phyloP scores from a whole-genome alignment of 2,888 invertebrate species.

The Agrochola macilenta region DNA sequence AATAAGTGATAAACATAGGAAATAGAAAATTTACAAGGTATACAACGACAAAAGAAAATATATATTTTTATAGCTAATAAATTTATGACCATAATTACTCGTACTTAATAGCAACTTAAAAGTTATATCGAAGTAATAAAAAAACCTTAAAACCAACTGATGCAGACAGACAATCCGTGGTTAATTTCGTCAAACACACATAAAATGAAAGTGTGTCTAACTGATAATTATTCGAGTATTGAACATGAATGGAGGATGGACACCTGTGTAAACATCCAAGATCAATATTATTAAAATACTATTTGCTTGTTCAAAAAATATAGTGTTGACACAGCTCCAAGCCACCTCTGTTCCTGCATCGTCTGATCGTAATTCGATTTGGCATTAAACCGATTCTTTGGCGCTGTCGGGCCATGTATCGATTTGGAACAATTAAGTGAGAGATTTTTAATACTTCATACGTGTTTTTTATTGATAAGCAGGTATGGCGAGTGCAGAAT shows the following conservation, averaged over 20 bases:
- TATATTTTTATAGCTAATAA: not conserved
- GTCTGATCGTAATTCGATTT: conserved; percentile 74
- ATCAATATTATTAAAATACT: conserved; percentile 43
- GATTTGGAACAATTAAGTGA: conserved; percentile 65
- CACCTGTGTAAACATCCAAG: conserved; percentile 65
- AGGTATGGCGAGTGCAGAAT: conserved; percentile 11
- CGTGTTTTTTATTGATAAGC: conserved; percentile 39
- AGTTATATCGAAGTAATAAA: conserved; percentile 23
- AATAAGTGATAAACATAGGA: not conserved
- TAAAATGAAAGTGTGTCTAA: conserved; percentile 62
- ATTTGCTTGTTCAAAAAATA: conserved; percentile 36
- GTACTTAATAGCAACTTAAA: conserved; percentile 13
- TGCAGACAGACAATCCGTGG: conserved; percentile 7
- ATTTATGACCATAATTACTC: conserved; percentile 18
- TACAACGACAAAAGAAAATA: conserved; percentile 3
- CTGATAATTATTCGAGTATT: conserved; percentile 48
- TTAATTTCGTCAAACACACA: conserved; percentile 29
- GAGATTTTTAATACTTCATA: conserved; percentile 62
- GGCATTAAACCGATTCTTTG: conserved; percentile 72
- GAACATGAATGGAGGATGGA: conserved; percentile 33
- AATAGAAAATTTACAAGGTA: not conserved
- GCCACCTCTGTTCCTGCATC: conserved; percentile 48
- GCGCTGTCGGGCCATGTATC: conserved; percentile 65
- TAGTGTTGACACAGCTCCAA: conserved; percentile 54
- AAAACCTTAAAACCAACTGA: conserved; percentile 8